Base-by-base conservation (phyloP, 2,113 vertebrate genomes). In the Alligator sinensis region DNA sequence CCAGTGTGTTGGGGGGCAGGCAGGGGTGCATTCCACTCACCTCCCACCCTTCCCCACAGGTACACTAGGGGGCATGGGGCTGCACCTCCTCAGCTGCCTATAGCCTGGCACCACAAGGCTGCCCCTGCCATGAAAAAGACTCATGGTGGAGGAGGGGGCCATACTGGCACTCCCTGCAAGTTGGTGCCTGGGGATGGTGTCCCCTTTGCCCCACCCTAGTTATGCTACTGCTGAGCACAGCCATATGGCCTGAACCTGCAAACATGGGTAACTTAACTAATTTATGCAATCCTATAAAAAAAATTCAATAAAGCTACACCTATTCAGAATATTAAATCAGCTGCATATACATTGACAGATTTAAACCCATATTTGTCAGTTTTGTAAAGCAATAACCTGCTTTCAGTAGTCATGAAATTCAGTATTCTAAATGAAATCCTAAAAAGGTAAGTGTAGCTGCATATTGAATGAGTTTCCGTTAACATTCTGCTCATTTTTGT, bases 401-500 rank as follows among this genome's bases (percentile, higher is more conserved):
- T 82, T 82, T 4, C 47, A 1, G 5, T 54, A 74, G 83, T 83
- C 47, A 47, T 47, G 7, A 47, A 7, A 47, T 47, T 47, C 47
- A 47, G 47, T 9, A 0, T 34, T 78, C 16, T 3, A 1, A 81
- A 28, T 47, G 38, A 74, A 89, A 86, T 22, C 0, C 1, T 75
- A 11, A 0, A 1, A 6, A 24, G 55, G 58, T 28, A 58, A 66
- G 30, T 57, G 2, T 6, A 66, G 0, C 6, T 58, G 3, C 4
- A 89, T 86, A 15, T 34, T 1, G 6, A 25, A 80, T 76, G 38
- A 86, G 79, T 27, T 1, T 1, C 38, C 59, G 21, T 34, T 28
- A 87, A 47, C 2, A 58, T 2, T 24, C 4, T 24, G 34, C 17
- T 88, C 1, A 22, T 72, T 87, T 81, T 80, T 64, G 75, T 86